These are phyloP conservation scores for Myiozetetes cayanensis DNA, from an alignment of 2,113 vertebrate genomes.

Conservation along the genomic window DNA sequence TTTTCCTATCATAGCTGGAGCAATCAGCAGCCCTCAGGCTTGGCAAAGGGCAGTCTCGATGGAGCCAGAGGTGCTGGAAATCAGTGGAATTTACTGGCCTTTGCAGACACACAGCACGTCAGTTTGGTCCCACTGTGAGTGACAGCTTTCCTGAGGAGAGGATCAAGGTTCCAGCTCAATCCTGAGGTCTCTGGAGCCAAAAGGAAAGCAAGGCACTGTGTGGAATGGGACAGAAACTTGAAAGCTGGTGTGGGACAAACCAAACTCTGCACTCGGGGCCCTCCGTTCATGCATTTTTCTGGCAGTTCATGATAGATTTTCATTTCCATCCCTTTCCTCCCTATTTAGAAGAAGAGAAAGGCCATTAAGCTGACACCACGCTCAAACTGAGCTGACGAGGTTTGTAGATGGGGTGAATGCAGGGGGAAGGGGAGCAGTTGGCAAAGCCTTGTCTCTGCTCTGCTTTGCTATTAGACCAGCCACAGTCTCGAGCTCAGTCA, in stretches of 20 bases:
- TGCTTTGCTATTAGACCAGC: not conserved
- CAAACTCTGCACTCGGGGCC: not conserved
- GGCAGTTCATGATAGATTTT: not conserved
- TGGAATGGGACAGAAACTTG: accelerated
- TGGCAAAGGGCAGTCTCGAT: not conserved
- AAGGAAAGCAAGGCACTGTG: not conserved
- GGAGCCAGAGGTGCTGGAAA: not conserved
- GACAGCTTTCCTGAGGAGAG: not conserved
- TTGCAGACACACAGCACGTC: accelerated
- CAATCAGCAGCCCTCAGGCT: not conserved
- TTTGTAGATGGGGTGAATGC: not conserved
- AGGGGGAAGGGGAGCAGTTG: not conserved
- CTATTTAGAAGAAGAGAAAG: not conserved
- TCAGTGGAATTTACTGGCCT: not conserved
- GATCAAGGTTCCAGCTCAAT: not conserved
- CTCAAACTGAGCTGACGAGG: not conserved
- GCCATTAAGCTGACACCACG: not conserved
- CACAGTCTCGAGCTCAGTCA: not conserved
- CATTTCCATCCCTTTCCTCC: not conserved
- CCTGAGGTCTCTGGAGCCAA: not conserved
- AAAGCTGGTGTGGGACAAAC: not conserved
- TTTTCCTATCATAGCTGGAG: not conserved
- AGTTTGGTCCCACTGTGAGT: too few species aligned
- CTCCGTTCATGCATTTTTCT: not conserved
- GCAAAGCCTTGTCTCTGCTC: not conserved